Evolutionary conservation across 23 tunicate genomes (phyloP), one percentile per base, ranked within the genome.

Genomic region (Corella eumyota): DNA sequence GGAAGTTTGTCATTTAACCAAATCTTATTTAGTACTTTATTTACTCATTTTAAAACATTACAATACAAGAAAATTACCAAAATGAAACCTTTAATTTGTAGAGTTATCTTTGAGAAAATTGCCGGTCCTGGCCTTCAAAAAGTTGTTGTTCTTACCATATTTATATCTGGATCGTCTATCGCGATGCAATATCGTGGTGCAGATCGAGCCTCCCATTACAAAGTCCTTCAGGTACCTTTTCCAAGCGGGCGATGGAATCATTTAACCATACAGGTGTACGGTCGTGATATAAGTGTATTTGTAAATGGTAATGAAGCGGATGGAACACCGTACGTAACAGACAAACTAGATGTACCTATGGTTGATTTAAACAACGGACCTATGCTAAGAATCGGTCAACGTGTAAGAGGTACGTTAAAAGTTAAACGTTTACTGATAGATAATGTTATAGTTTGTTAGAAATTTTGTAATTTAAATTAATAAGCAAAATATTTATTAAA

Each of bases 241-340:
- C 76, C 74, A 13, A 50, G 77, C 0, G 36, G 57, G 36, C 45
- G n/a, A 21, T 88, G 96, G 96, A 70, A 74, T 23, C 96, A 88
- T 45, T 34, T 88, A 4, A 72, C 81, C 44, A 58, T 88, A 26
- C 95, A 86, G 70, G 94, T 79, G 3, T 73, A 67, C 81, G 24
- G 55, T n/a, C 34, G 30, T 2, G 61, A 67, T 25, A 49, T 79
- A 32, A 78, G 74, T 56, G 77, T 88, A 7, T 88, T 71, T 62
- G 47, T 88, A 35, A 61, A 88, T 50, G 88, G 85, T 6, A 60
- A 61, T 1, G 91, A 71, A 9, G 56, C 40, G 1, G 91, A 81
- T 34, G 84, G 77, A 25, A 85, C 78, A 1, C 81, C 95, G 24
- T n/a, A 31, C 0, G 60, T 45, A 13, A 37, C 88, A 5, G 71